Evolutionary conservation across 2,888 invertebrate species (phyloP).

Genomic region (Cybosia mesomella): DNA sequence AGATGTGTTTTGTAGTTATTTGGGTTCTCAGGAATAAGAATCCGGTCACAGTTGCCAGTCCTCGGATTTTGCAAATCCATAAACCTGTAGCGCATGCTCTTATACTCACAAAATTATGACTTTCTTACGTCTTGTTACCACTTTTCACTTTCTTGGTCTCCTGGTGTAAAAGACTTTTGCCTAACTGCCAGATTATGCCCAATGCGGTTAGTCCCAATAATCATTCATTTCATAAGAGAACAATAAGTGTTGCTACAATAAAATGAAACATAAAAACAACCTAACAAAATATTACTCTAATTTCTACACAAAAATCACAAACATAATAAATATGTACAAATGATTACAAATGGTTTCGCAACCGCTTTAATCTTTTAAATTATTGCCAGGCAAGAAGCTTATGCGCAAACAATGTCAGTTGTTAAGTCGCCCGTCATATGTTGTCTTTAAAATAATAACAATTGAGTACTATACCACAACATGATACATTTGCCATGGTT

Average conservation of each 20-base stretch:
- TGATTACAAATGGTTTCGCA: background rate
- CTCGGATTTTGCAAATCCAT: no score
- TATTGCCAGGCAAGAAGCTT: conserved; percentile 30
- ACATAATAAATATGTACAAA: conserved; percentile 10
- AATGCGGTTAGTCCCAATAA: no score
- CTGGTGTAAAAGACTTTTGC: no score
- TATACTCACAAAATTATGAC: no score
- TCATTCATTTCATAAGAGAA: background rate
- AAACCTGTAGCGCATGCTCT: no score
- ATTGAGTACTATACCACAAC: background rate
- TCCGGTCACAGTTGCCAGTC: no score
- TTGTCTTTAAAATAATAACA: background rate
- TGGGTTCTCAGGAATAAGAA: no score
- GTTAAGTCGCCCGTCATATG: conserved; percentile 10
- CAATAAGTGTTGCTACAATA: background rate
- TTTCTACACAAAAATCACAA: conserved; percentile 1
- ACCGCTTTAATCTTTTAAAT: conserved; percentile 29
- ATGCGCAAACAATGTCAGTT: conserved; percentile 7
- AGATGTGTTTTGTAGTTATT: no score
- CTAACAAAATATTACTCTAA: background rate
- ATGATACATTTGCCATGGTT: background rate
- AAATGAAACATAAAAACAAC: background rate
- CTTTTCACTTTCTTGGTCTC: no score
- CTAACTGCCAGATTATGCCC: no score
- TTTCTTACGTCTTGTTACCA: no score